phyloP scores from a whole-genome alignment of 1,140 invertebrate genomes.

The Trissolcus basalis region DNA sequence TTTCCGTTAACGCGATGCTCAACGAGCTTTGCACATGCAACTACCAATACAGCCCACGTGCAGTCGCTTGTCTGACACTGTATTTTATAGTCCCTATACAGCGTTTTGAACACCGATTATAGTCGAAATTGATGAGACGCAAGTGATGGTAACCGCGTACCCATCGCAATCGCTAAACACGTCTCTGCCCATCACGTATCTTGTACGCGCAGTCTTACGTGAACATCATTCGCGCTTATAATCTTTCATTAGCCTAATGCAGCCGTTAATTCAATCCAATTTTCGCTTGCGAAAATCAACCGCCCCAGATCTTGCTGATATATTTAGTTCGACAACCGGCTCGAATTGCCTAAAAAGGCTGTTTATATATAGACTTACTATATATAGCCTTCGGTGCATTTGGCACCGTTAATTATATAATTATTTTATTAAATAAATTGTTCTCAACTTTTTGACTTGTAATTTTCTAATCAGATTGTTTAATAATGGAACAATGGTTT shows the following conservation, averaged over 20 bases:
- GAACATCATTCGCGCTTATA: conserved; percentile 33
- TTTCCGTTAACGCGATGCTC: conserved; percentile 68
- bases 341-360: no score
- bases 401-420: no score
- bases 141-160: conserved; percentile 37
- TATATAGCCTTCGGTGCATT: no score
- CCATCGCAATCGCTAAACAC: conserved; percentile 48
- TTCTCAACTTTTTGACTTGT: neutral
- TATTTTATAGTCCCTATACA: conserved; percentile 57
- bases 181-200: neutral
- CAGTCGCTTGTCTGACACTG: conserved; percentile 54
- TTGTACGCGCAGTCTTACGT: no score
- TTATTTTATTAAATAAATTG: no score
- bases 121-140: conserved; percentile 60
- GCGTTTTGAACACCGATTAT: conserved; percentile 58
- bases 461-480: no score
- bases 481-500: neutral
- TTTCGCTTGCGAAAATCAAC: neutral
- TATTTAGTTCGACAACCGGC: no score
- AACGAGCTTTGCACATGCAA: conserved; percentile 66
- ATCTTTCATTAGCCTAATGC: conserved; percentile 40
- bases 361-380: no score
- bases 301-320: no score
- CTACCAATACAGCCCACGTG: conserved; percentile 48
- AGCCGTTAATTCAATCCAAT: conserved; percentile 36